phyloP scores from a whole-genome alignment of 30 jellyfish, hydroid and myxozoan genomes.

The Pelagia noctiluca region DNA sequence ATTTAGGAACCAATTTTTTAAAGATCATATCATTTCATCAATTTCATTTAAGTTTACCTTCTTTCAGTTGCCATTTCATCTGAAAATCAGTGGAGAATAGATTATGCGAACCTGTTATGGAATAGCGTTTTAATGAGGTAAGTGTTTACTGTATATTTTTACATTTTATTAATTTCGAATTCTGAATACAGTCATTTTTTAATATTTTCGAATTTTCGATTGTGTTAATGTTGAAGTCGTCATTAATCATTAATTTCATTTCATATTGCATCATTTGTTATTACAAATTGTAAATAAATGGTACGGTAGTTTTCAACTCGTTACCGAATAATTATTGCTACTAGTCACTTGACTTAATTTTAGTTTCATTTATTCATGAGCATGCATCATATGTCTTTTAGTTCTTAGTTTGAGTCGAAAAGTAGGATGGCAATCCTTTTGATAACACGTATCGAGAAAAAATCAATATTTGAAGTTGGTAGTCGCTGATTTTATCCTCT shows the following conservation, averaged over 20 bases:
- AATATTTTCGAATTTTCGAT: background rate
- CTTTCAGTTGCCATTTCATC: background rate
- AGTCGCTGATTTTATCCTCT: background rate
- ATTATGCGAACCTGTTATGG: slow-evolving; percentile 33
- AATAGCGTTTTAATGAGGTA: slow-evolving; percentile 7
- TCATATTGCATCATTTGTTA: too few species aligned
- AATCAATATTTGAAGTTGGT: background rate
- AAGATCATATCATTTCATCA: background rate
- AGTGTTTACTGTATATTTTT: background rate
- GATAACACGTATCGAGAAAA: too few species aligned
- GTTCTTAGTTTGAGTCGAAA: background rate
- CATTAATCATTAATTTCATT: too few species aligned
- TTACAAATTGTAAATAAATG: too few species aligned
- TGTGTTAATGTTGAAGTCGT: background rate
- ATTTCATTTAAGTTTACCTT: background rate
- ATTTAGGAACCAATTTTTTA: too few species aligned
- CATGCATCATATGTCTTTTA: background rate
- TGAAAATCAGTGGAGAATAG: background rate
- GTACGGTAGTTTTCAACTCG: too few species aligned
- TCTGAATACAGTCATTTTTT: too few species aligned
- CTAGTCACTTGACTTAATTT: too few species aligned
- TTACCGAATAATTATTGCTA: too few species aligned
- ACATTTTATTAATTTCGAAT: background rate
- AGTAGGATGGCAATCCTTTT: background rate
- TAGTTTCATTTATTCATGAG: too few species aligned